Conservation (phyloP, 2,113 vertebrate species). For the Cranoglanis bouderius region DNA sequence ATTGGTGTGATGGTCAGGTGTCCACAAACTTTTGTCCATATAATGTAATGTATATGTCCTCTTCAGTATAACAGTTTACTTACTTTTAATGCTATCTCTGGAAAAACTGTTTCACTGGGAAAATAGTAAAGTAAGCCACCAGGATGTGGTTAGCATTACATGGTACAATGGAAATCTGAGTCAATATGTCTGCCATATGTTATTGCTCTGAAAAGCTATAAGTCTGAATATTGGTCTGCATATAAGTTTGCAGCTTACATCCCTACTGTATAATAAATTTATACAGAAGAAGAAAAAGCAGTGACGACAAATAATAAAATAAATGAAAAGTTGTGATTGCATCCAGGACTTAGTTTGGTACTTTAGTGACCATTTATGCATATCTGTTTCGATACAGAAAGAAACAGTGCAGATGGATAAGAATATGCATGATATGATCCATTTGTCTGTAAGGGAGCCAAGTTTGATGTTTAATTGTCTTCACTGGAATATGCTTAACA, state of each 20-base stretch:
- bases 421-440: conserved; percentile 6
- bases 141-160: conserved; percentile 2
- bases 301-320: conserved; percentile 50
- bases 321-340: conserved; percentile 33
- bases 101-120: conserved; percentile 13
- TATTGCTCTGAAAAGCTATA: conserved; percentile 40
- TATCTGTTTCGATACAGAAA: conserved; percentile 38
- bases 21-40: neutral
- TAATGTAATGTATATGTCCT: neutral
- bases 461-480: conserved; percentile 20
- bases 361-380: neutral
- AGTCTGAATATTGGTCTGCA: conserved; percentile 48
- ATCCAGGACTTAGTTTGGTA: conserved; percentile 34
- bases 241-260: conserved; percentile 50
- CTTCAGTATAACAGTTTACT: conserved; percentile 44
- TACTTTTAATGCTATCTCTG: conserved; percentile 1
- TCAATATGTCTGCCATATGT: conserved; percentile 56
- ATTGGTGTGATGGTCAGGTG: neutral
- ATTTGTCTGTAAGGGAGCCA: conserved; percentile 37
- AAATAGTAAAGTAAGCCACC: conserved; percentile 7
- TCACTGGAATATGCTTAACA: neutral
- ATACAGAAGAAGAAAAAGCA: conserved; percentile 24
- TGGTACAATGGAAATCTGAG: neutral
- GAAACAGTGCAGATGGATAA: conserved; percentile 43
- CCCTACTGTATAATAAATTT: neutral